phyloP scores from a whole-genome alignment of 2,113 vertebrate species.

The Clarias batrachus region DNA sequence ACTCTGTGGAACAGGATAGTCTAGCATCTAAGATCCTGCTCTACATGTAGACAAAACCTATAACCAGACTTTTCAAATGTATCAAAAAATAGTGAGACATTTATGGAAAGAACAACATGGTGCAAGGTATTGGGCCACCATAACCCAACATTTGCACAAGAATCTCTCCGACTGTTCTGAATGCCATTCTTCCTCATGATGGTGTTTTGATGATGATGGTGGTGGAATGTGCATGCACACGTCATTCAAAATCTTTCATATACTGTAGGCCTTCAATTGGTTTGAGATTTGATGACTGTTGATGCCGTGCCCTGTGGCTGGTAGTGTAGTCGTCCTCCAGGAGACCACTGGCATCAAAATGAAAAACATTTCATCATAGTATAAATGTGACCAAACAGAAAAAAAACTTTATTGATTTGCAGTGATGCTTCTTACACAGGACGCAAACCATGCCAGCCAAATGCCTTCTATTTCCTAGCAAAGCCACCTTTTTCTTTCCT shows the following conservation, averaged over 20 bases:
- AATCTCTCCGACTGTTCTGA: not conserved
- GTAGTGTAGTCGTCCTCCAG: not conserved
- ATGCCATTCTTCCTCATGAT: not conserved
- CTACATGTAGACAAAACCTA: not conserved
- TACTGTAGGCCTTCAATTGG: not conserved
- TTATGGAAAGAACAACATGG: not conserved
- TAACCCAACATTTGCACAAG: not conserved
- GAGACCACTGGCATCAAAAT: not conserved
- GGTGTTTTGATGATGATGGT: not conserved
- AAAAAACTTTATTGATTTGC: not conserved
- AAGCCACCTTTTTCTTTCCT: not conserved
- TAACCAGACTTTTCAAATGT: not conserved
- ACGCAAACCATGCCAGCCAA: not conserved
- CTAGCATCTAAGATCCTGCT: not conserved
- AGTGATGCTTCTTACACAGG: too few relatives aligned
- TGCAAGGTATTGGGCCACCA: not conserved
- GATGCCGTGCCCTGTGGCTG: not conserved
- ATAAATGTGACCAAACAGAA: not conserved
- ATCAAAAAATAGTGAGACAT: not conserved
- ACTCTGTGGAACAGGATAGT: not conserved
- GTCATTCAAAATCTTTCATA: not conserved
- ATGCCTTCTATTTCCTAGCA: not conserved
- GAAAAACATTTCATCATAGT: not conserved
- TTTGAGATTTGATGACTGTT: not conserved
- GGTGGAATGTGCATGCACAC: not conserved